phyloP scores from a whole-genome alignment of 2,888 invertebrate genomes.

The Octodonta nipae region DNA sequence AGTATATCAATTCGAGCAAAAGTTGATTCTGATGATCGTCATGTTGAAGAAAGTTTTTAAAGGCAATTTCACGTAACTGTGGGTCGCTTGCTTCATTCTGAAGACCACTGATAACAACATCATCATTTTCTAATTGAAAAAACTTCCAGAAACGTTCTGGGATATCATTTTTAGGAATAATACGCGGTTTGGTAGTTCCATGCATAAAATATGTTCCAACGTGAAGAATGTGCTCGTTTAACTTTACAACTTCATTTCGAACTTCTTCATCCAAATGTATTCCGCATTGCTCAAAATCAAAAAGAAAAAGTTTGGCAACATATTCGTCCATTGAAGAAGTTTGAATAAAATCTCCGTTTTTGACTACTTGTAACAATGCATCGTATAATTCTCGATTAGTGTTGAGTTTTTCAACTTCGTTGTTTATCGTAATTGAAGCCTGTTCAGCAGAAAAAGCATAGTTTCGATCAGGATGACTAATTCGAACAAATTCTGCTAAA shows the following conservation, averaged over 20 bases:
- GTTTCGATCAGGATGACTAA: slow-evolving; percentile 72
- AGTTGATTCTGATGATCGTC: slow-evolving; percentile 62
- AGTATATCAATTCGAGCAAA: slow-evolving; percentile 56
- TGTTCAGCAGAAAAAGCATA: slow-evolving; percentile 77
- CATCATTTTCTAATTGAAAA: slow-evolving; percentile 57
- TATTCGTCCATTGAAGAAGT: slow-evolving; percentile 67
- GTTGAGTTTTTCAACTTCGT: slow-evolving; percentile 91
- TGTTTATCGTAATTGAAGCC: slow-evolving; percentile 75
- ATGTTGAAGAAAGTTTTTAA: slow-evolving; percentile 70
- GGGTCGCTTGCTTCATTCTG: slow-evolving; percentile 72
- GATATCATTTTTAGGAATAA: slow-evolving; percentile 50
- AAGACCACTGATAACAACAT: slow-evolving; percentile 58
- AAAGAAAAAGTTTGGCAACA: slow-evolving; percentile 77
- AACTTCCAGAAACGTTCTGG: slow-evolving; percentile 59
- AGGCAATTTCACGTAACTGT: slow-evolving; percentile 73
- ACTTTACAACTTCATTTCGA: slow-evolving; percentile 60
- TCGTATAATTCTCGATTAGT: slow-evolving; percentile 76
- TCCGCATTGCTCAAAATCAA: slow-evolving; percentile 96
- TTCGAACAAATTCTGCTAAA: slow-evolving; percentile 86
- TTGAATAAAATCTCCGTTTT: slow-evolving; percentile 43
- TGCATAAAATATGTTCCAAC: slow-evolving; percentile 73
- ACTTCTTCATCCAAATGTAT: slow-evolving; percentile 76
- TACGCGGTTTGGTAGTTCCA: slow-evolving; percentile 55
- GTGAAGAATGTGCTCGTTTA: slow-evolving; percentile 70
- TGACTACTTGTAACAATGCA: slow-evolving; percentile 59